phyloP scores from a whole-genome alignment of 2,888 invertebrate genomes.

The Rosalia funebris region DNA sequence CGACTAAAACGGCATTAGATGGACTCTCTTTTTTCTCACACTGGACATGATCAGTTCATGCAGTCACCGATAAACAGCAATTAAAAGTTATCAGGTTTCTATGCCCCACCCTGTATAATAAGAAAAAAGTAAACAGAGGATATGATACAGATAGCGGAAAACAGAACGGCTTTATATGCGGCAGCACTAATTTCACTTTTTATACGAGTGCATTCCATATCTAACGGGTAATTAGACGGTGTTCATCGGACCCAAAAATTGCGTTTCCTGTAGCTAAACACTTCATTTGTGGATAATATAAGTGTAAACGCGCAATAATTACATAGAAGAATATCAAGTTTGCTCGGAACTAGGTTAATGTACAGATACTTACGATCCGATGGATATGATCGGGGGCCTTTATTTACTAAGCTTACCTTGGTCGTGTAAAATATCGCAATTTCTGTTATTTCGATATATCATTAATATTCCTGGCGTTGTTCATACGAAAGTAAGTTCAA shows the following conservation, averaged over 20 bases:
- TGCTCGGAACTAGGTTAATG: conserved; percentile 17
- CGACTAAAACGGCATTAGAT: no score
- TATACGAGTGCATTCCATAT: neutral
- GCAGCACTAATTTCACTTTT: no score
- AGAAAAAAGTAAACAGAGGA: no score
- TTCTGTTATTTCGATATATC: conserved; percentile 15
- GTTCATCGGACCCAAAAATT: neutral
- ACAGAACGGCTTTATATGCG: no score
- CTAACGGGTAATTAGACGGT: neutral
- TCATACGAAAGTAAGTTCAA: conserved; percentile 15
- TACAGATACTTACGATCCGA: conserved; percentile 1
- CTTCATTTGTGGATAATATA: neutral
- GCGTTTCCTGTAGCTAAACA: neutral
- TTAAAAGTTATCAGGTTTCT: no score
- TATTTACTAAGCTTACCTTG: conserved; percentile 13
- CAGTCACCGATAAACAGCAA: no score
- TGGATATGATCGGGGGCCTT: conserved; percentile 2
- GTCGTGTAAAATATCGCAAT: conserved; percentile 22
- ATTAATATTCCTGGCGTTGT: conserved; percentile 19
- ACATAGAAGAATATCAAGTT: neutral
- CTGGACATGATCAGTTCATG: no score
- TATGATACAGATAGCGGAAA: no score
- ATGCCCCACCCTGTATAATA: no score
- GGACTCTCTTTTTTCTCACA: no score
- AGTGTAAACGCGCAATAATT: no score